These are phyloP conservation scores for Addax nasomaculatus DNA, from an alignment of 2,113 vertebrate species.

Conservation along the genomic window DNA sequence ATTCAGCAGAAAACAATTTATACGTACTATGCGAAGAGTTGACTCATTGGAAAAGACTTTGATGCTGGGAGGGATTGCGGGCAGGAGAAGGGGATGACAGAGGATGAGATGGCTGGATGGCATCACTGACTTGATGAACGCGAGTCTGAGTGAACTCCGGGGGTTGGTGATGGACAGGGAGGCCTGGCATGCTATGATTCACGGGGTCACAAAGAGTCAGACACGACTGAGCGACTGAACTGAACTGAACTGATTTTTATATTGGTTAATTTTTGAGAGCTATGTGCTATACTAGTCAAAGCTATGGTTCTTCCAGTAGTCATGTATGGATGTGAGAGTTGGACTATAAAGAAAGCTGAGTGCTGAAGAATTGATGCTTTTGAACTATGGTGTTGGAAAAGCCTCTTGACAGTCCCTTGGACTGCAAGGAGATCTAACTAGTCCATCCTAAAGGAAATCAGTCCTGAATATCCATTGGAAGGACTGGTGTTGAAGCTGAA, in stretches of 20 bases:
- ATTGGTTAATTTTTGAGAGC: neutral
- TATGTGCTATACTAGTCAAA: neutral
- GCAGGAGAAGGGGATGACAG: too few species aligned
- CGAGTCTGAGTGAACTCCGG: too few species aligned
- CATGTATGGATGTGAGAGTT: neutral
- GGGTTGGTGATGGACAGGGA: too few species aligned
- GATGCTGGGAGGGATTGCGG: too few species aligned
- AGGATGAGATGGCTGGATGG: too few species aligned
- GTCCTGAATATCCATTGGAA: neutral
- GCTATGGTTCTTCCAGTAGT: neutral
- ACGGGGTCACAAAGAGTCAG: too few species aligned
- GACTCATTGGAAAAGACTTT: too few species aligned
- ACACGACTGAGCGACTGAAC: too few species aligned
- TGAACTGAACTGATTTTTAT: neutral
- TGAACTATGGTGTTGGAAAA: neutral
- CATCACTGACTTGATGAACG: too few species aligned
- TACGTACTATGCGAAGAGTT: neutral
- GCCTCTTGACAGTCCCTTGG: neutral
- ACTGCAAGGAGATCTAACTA: neutral
- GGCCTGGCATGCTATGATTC: too few species aligned
- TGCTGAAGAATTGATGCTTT: neutral
- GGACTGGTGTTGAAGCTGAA: neutral
- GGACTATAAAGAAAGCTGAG: neutral
- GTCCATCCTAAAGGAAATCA: neutral
- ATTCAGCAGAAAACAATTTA: neutral